phyloP scores from a whole-genome alignment of 2,888 invertebrate species.

The Aromia moschata region DNA sequence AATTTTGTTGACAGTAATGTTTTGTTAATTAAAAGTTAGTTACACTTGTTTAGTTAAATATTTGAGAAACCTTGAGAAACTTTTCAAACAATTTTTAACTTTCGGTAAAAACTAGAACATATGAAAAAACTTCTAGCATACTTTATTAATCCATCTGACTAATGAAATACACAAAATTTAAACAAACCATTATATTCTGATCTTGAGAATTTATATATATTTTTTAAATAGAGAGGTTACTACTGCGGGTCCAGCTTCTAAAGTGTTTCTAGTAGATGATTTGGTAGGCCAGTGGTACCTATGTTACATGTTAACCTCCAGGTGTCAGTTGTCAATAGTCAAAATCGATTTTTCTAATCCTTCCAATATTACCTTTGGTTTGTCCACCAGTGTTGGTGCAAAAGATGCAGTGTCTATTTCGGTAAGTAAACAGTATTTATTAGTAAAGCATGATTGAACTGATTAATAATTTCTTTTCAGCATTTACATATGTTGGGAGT shows the following conservation, averaged over 20 bases:
- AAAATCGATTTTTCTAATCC: constrained; percentile 73
- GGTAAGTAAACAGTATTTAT: constrained; percentile 61
- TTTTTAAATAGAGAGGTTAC: constrained; percentile 60
- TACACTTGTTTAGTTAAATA: too few relatives aligned
- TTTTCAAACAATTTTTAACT: too few relatives aligned
- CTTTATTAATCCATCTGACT: too few relatives aligned
- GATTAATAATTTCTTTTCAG: constrained; percentile 57
- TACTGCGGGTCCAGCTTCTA: constrained; percentile 69
- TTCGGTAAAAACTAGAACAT: too few relatives aligned
- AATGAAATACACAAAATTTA: too few relatives aligned
- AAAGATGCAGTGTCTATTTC: constrained; percentile 85
- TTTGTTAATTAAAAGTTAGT: too few relatives aligned
- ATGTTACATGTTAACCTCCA: constrained; percentile 76
- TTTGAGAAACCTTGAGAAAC: too few relatives aligned
- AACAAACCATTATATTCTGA: too few relatives aligned
- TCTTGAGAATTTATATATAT: too few relatives aligned
- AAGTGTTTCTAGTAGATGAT: constrained; percentile 87
- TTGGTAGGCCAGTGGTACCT: constrained; percentile 85
- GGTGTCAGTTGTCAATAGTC: constrained; percentile 74
- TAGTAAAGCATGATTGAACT: neutral
- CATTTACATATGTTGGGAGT: constrained; percentile 84
- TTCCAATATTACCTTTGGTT: constrained; percentile 79
- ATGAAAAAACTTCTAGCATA: too few relatives aligned
- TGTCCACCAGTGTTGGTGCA: constrained; percentile 76
- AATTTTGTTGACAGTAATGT: too few relatives aligned